phyloP scores from a whole-genome alignment of 2,113 vertebrate genomes.

The Nicator chloris region DNA sequence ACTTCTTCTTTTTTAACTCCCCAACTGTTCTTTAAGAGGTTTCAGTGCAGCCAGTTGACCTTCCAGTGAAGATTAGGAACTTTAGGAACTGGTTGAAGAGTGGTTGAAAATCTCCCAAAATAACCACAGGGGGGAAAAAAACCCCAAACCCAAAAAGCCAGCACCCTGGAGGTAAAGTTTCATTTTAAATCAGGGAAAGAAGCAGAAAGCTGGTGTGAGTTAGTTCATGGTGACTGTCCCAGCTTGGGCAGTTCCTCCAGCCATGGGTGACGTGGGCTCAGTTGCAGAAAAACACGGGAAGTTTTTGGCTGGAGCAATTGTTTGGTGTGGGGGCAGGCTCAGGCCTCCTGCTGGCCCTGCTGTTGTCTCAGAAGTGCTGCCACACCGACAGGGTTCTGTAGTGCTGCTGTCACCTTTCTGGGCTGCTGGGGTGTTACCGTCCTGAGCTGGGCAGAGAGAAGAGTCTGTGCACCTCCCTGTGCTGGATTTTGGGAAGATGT shows the following conservation, averaged over 20 bases:
- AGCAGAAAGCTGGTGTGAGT: background rate
- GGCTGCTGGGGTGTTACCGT: fast-evolving
- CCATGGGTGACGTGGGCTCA: fast-evolving
- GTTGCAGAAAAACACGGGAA: fast-evolving
- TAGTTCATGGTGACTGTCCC: background rate
- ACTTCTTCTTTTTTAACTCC: background rate
- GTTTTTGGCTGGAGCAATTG: background rate
- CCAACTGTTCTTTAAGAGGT: background rate
- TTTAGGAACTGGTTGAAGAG: background rate
- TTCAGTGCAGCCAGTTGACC: background rate
- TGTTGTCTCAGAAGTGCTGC: background rate
- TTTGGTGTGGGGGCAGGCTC: background rate
- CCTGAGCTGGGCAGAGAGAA: background rate
- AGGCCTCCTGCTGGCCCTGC: background rate
- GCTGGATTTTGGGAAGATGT: background rate
- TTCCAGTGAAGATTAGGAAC: background rate
- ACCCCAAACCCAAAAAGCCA: background rate
- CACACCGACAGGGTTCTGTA: fast-evolving
- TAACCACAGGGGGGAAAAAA: background rate
- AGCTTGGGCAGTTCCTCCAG: background rate
- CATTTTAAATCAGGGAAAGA: background rate
- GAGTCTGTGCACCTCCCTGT: fast-evolving
- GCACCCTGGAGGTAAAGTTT: background rate
- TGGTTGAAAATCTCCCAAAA: background rate
- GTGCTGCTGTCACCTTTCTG: background rate